Base-by-base conservation (phyloP, 2,797 vertebrate species). In the Coregonus sp. region DNA sequence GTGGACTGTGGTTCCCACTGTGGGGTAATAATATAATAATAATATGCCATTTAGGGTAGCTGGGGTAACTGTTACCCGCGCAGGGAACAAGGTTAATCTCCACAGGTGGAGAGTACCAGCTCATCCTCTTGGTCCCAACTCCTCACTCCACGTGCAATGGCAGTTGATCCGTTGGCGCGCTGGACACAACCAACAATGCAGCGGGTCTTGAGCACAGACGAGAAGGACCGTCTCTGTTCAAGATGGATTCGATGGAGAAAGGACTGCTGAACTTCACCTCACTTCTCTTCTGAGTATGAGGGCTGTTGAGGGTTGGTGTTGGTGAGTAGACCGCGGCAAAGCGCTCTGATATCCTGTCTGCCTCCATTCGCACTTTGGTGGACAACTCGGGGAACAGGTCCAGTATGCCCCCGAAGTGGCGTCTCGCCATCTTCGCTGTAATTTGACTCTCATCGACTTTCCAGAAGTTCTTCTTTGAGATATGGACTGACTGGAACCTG, bases 201-300 rank as follows among this genome's bases (percentile, higher is more conserved):
- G 76, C 37, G 18, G 75, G n/a, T 75, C 52, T 20, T 69, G 73
- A 15, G 37, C 56, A 51, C 61, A 0, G 61, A 37, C 15, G 37
- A 31, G 79, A 63, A 0, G 50, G 18, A 0, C 67, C 2, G 73
- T 91, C 87, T 73, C 82, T 90, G 85, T 83, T 90, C 79, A 94
- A 82, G 16, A 94, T 74, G 4, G 92, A 92, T 4, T 94, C 93
- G 0, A 95, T 92, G 29, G 93, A 94, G 85, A 93, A 94, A 0
- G 92, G 81, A 11, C 93, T 70, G 33, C 59, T 87, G 80, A 94
- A 94, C 81, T 88, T 94, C 25, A 81, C 50, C 1, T 72, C 61
- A 16, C 69, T 25, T 16, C 59, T 75, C 51, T 83, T 78, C 74
- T 76, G 65, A 2, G 4, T 47, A 11, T 11, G 40, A 47, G 9